A percentile compares a stretch with the other conserved stretches of the same genome.
Evolutionary conservation across 2,797 vertebrate genomes (phyloP).

Genomic region (Sebastes dallii): DNA sequence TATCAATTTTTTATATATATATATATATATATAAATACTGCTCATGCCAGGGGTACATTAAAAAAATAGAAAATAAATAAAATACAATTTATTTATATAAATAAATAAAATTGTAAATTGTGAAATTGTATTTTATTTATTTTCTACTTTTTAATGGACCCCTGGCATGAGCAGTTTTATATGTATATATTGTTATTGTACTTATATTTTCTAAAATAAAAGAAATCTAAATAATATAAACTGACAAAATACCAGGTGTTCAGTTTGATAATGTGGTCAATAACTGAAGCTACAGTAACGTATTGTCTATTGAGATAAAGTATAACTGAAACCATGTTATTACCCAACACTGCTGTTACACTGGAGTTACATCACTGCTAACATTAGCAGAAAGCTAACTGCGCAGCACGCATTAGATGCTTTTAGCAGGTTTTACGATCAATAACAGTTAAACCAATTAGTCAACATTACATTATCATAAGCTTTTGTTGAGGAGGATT

Average conservation of each 20-base stretch:
- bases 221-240: not conserved
- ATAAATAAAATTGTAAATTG: too few relatives aligned
- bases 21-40: too few relatives aligned
- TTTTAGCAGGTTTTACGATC: not conserved
- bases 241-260: not conserved
- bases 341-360: not conserved
- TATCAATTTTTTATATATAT: too few relatives aligned
- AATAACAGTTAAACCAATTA: accelerated
- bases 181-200: too few relatives aligned
- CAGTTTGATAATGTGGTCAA: not conserved
- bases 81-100: too few relatives aligned
- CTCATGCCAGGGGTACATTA: too few relatives aligned
- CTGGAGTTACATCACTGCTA: constrained; percentile 6
- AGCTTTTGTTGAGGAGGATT: accelerated
- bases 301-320: not conserved
- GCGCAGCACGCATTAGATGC: not conserved
- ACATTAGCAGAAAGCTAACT: constrained; percentile 40
- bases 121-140: too few relatives aligned
- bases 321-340: not conserved
- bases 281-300: not conserved
- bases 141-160: too few relatives aligned
- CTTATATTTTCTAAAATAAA: too few relatives aligned
- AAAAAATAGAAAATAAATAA: too few relatives aligned
- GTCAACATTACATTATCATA: accelerated
- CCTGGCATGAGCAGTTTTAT: too few relatives aligned